Percentiles rank a stretch among this genome's conserved stretches.
Conservation (phyloP, 2,113 vertebrate genomes). For the Cyanoliseus patagonus region DNA sequence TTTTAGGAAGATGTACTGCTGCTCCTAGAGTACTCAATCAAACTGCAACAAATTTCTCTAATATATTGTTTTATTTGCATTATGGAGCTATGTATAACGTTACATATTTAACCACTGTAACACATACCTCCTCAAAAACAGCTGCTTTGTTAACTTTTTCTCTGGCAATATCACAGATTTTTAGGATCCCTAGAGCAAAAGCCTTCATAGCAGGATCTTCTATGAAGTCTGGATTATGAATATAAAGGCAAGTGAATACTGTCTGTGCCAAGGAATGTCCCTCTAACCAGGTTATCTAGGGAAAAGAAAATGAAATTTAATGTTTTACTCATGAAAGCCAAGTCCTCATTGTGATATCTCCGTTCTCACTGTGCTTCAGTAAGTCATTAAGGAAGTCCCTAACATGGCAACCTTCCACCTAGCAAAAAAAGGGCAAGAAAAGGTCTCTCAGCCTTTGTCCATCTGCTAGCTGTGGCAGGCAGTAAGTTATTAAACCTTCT, state of each 20-base stretch:
- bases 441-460: neutral
- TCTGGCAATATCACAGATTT: slow-evolving; percentile 97
- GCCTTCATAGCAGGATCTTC: slow-evolving; percentile 97
- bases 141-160: slow-evolving; percentile 99
- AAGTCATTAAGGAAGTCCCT: neutral
- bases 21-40: neutral
- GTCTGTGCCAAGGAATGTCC: slow-evolving; percentile 98
- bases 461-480: neutral
- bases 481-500: neutral
- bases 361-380: neutral
- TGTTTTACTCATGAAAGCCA: neutral
- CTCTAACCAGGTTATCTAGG: slow-evolving; percentile 97
- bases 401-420: neutral
- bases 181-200: slow-evolving; percentile 95
- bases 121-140: slow-evolving; percentile 95
- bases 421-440: neutral
- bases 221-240: slow-evolving; percentile 97
- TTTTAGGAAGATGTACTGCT: neutral
- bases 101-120: neutral
- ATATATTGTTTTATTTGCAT: neutral
- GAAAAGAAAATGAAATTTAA: neutral
- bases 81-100: neutral
- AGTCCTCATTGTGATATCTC: neutral
- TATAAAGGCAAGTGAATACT: slow-evolving; percentile 98
- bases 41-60: neutral